Evolutionary conservation across 2,888 invertebrate species (phyloP), one percentile per base, ranked within the genome.

Genomic region (Phasia obesa): DNA sequence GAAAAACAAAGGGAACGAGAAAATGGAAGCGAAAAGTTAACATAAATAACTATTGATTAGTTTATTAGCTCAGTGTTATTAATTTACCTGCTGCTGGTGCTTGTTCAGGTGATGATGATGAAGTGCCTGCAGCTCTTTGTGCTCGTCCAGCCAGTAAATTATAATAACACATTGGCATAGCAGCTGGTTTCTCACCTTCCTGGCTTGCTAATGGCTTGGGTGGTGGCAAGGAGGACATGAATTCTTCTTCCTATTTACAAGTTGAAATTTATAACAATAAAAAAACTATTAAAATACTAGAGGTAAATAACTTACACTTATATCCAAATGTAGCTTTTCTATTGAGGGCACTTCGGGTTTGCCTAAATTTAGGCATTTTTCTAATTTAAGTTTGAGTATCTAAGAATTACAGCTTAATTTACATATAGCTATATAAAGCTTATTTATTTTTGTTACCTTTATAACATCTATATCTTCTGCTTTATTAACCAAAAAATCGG

Each of bases 81-180:
- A 7, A 15, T 62, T 81, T 85, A 91, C 91, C 91, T 78, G 90
- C 89, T 35, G 88, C 89, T 7, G 89, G 89, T 11, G 88, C 88
- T 84, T 91, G 91, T 74, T 91, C 91, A 1, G 91, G 91, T 7
- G 91, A 91, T 49, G 90, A 89, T 7, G 91, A 91, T 9, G 89
- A 88, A 19, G 91, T 90, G 70, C 91, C 91, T 0, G 90, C 87
- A 15, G 90, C 88, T 4, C 90, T 87, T 69, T 91, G 90, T 5
- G 89, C 87, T 15, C 91, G 89, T 9, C 91, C 91, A 9, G 90
- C 89, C 60, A 91, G 86, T 23, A 91, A 87, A 85, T 91, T 91
- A 82, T 89, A 89, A 77, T 91, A 91, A 84, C 91, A 91, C 86
- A 89, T 86, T n/a, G 91, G 91, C 88, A 91, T 88, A 6, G 91